Evolutionary conservation across 1,140 invertebrate species (phyloP), one percentile per base, ranked within the genome.

Genomic region (Brachionus koreanus): DNA sequence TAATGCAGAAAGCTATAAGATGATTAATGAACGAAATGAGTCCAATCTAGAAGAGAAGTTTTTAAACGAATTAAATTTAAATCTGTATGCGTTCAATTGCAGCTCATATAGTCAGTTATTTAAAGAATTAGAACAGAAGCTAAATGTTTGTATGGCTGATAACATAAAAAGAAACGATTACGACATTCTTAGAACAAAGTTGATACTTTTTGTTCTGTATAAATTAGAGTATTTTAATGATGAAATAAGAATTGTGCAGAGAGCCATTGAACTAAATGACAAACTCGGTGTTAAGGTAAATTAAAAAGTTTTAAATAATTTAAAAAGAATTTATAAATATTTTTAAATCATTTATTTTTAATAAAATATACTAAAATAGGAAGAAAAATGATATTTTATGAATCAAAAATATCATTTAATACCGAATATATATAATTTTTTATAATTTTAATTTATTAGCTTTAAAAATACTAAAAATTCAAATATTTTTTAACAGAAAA

Each of bases 151-250:
- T 6, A n/a, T 9, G 10, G 1, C 0, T 2, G 5, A 72, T 6
- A 42, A 23, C 16, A n/a, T 3, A 10, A 12, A 25, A 0, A 46
- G 12, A 33, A 46, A 29, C 3, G 69, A 74, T 43, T 74, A 46
- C 25, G 69, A 74, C 13, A 29, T 29, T 13, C 12, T 74, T 25
- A 74, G 43, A 74, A n/a, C 37, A 29, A 74, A 74, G 46, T 46
- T 74, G 5, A 25, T 46, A 13, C 37, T 46, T 13, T 74, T 74
- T 74, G 46, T 46, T 6, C 6, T 74, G 16, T 74, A 46, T 25
- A 74, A 74, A 74, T 46, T 74, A 39, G 16, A 74, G 10, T 74
- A 46, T 74, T 74, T 74, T 49, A 74, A 74, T 74, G 69, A 74
- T 25, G 69, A 74, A 46, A 25, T 74, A 9, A 74, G n/a, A 74